Base-by-base conservation (phyloP, 1,140 invertebrate genomes). In the Asobara japonica region DNA sequence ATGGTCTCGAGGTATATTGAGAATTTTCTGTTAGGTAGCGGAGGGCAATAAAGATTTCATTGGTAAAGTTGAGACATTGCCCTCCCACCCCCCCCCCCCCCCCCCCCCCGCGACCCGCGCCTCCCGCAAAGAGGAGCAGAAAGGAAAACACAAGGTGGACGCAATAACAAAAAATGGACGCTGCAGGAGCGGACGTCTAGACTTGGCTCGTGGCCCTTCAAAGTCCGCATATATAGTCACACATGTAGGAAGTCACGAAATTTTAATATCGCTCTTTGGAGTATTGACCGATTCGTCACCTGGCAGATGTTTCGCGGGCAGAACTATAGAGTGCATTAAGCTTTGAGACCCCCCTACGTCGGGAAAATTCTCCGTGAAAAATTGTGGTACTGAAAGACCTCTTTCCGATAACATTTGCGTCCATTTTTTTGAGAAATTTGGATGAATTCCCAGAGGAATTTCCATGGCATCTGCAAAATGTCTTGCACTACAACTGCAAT, bases 231-330 rank as follows among this genome's bases (percentile, higher is more conserved):
- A 31, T 27, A 16, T 31, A 61, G 30, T 25, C 31, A 71, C 61
- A n/a, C n/a, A n/a, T n/a, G n/a, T n/a, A n/a, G n/a, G 45, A 20
- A 45, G 13, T 27, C 7, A 25, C 18, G 13, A 45, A 65, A 36
- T 71, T 71, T 71, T 71, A 71, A 71, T 71, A 71, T 65, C 45
- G 29, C 41, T 65, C 41, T 13, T 20, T 33, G 5, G 22, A 48
- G 27, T 27, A 65, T 71, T 31, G 68, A 69, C 10, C 25, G 18
- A 61, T 69, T 31, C 66, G 48, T 69, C 66, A 69, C 48, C 66
- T 69, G 48, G 22, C 66, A 31, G 16, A n/a, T n/a, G n/a, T n/a
- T n/a, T n/a, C n/a, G n/a, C n/a, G n/a, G n/a, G n/a, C n/a, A n/a
- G n/a, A n/a, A n/a, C n/a, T n/a, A n/a, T n/a, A n/a, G n/a, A n/a